Conservation (phyloP, 1,140 invertebrate genomes). For the Glossosoma conforme region DNA sequence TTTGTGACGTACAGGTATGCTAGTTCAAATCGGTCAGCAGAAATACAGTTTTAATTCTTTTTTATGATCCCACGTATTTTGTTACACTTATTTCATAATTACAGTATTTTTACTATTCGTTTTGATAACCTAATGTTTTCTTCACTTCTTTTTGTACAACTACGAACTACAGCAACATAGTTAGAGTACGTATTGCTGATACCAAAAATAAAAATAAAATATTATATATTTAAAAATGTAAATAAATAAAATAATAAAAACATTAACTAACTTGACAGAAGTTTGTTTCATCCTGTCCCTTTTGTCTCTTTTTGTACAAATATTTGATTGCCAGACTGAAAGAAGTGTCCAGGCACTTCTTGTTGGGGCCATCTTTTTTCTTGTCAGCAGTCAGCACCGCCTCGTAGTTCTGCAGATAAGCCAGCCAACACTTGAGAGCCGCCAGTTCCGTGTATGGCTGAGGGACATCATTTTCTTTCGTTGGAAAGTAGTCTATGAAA, state of each 20-base stretch:
- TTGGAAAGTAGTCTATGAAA: no score
- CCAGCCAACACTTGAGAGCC: constrained; percentile 21
- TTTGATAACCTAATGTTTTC: not conserved
- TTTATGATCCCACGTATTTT: no score
- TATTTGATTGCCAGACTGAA: constrained; percentile 6
- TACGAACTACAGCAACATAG: no score
- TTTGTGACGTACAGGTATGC: no score
- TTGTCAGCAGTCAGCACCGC: constrained; percentile 4
- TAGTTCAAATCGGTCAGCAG: no score
- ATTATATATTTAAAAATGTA: not conserved
- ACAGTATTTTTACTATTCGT: no score
- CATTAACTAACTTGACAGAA: constrained; percentile 24
- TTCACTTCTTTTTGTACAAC: no score
- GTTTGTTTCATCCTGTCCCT: constrained; percentile 21
- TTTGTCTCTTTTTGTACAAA: constrained; percentile 23
- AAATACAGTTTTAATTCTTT: no score
- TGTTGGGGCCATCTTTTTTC: not conserved
- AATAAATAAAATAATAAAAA: not conserved
- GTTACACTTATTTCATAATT: no score
- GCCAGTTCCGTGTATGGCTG: constrained; percentile 9
- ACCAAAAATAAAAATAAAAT: not conserved
- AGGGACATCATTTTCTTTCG: constrained; percentile 8
- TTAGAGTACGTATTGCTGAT: not conserved
- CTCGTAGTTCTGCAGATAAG: constrained; percentile 6
- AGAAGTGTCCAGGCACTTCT: constrained; percentile 4